These are phyloP conservation scores for Oreonectes daqikongensis DNA, from an alignment of 2,797 vertebrate species.

Conservation along the genomic window DNA sequence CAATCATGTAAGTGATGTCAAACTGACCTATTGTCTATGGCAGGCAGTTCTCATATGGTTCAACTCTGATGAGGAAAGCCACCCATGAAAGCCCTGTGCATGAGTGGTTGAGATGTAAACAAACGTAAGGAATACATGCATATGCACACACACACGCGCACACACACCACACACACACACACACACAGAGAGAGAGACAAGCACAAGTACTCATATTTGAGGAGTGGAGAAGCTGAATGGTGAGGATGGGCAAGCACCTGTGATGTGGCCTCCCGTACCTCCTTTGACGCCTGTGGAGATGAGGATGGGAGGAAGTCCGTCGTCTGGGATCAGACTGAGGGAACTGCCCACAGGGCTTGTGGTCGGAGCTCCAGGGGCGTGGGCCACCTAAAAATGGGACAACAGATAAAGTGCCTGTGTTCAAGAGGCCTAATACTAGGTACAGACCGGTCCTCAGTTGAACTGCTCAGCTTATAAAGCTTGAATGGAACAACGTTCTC, in stretches of 20 bases:
- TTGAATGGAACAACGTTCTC: conserved; percentile 47
- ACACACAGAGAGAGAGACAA: no score
- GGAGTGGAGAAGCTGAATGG: conserved; percentile 70
- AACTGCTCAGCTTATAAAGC: background rate
- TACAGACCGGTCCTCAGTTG: background rate
- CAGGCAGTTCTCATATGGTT: background rate
- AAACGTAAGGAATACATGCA: background rate
- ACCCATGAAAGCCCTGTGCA: conserved; percentile 26
- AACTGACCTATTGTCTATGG: background rate
- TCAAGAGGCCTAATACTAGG: background rate
- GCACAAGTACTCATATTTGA: conserved; percentile 37
- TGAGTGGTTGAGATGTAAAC: conserved; percentile 29
- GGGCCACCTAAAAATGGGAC: conserved; percentile 72
- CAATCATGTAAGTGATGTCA: background rate
- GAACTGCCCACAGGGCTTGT: conserved; percentile 94
- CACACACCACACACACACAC: no score
- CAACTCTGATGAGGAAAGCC: background rate
- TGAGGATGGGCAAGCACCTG: conserved; percentile 83
- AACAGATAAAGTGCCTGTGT: no score
- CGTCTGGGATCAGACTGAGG: conserved; percentile 96
- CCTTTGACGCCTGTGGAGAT: conserved; percentile 99
- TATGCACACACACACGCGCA: background rate
- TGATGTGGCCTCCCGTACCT: conserved; percentile 88
- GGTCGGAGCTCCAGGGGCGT: conserved; percentile 73
- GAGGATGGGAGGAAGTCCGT: conserved; percentile 98